These are phyloP conservation scores for Orussus abietinus DNA, from an alignment of 1,140 invertebrate species.

Conservation along the genomic window DNA sequence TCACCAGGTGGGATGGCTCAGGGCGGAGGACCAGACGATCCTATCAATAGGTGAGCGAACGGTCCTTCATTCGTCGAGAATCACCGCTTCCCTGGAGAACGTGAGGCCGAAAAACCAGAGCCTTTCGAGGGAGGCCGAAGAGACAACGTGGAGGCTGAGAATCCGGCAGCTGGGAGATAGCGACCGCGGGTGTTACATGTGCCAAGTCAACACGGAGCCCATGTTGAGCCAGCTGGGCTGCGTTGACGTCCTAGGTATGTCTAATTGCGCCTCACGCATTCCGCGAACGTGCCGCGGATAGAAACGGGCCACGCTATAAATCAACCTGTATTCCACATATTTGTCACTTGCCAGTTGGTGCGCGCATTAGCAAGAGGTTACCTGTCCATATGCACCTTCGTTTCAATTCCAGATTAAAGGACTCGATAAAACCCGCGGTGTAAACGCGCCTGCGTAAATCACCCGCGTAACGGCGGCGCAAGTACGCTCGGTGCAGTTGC, in stretches of 20 bases:
- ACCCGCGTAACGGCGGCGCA: too few species aligned
- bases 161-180: constrained; percentile 52
- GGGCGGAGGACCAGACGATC: constrained; percentile 58
- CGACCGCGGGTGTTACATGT: constrained; percentile 73
- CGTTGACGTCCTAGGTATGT: constrained; percentile 80
- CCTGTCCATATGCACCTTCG: too few species aligned
- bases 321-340: too few species aligned
- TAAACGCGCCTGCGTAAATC: too few species aligned
- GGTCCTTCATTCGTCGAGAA: constrained; percentile 56
- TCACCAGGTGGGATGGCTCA: constrained; percentile 59
- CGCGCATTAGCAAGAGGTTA: too few species aligned
- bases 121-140: constrained; percentile 35
- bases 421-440: too few species aligned
- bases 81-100: constrained; percentile 54
- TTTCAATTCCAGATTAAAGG: too few species aligned
- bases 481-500: too few species aligned
- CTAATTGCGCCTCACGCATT: constrained; percentile 41
- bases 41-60: constrained; percentile 57
- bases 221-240: constrained; percentile 87
- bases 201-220: constrained; percentile 81
- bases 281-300: constrained; percentile 23
- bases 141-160: constrained; percentile 54
- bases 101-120: constrained; percentile 39
- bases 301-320: too few species aligned
- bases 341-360: too few species aligned